These are phyloP conservation scores for Tipula lateralis DNA, from an alignment of 2,888 invertebrate species.

Conservation along the genomic window DNA sequence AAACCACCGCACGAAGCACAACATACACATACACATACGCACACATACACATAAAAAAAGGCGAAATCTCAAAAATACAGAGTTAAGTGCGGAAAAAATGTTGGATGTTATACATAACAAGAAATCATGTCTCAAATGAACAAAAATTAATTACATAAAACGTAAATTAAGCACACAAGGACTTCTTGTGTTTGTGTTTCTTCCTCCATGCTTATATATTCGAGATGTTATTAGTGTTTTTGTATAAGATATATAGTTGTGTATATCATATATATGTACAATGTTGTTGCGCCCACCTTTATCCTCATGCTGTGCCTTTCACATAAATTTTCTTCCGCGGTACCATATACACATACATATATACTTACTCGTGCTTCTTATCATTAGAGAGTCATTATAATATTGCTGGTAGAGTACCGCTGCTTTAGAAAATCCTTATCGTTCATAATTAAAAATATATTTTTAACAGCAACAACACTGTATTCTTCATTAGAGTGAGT, in stretches of 20 bases:
- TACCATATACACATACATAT: background rate
- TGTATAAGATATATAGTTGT: too few relatives aligned
- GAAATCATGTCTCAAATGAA: constrained; percentile 19
- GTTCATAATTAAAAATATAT: background rate
- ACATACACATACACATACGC: too few relatives aligned
- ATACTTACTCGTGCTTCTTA: background rate
- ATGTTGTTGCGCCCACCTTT: background rate
- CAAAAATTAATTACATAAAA: constrained; percentile 24
- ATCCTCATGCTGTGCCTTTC: background rate
- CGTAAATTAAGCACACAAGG: constrained; percentile 19
- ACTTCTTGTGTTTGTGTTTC: constrained; percentile 19
- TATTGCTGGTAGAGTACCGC: background rate
- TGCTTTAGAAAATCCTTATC: constrained; percentile 11
- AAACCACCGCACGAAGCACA: background rate
- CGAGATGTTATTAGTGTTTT: background rate
- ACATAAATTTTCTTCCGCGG: background rate
- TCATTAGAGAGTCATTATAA: constrained; percentile 14
- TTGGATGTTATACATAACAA: background rate
- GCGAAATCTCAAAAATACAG: background rate
- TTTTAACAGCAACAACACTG: background rate
- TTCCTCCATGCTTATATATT: background rate
- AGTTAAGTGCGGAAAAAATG: background rate
- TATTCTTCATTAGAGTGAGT: background rate
- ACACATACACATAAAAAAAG: background rate
- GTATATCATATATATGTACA: background rate